These are phyloP conservation scores for Tineola bisselliella DNA, from an alignment of 2,888 invertebrate genomes.

Conservation along the genomic window DNA sequence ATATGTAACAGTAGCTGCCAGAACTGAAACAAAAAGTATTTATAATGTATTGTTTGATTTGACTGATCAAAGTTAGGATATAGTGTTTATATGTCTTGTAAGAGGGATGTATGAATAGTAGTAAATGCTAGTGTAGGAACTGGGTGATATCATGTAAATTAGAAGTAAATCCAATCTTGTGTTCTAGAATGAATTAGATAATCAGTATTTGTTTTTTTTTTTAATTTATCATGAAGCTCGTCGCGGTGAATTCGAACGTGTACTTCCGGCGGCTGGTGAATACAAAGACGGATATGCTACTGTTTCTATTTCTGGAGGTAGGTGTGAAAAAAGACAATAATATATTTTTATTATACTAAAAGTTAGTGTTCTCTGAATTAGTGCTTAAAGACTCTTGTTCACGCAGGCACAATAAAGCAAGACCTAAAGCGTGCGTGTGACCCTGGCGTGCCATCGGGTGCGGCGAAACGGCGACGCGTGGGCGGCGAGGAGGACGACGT, in stretches of 20 bases:
- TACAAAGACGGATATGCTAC: constrained; percentile 75
- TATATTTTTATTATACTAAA: too few species aligned
- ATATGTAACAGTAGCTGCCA: too few species aligned
- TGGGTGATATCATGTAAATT: too few species aligned
- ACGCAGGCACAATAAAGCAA: constrained; percentile 39
- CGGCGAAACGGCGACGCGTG: constrained; percentile 40
- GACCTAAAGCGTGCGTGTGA: constrained; percentile 37
- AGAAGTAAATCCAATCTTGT: too few species aligned
- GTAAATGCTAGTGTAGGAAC: too few species aligned
- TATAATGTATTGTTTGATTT: too few species aligned
- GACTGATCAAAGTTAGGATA: too few species aligned
- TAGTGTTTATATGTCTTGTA: not conserved
- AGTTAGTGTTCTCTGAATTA: too few species aligned
- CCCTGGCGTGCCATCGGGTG: constrained; percentile 20
- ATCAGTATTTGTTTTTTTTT: not conserved
- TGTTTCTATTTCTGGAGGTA: constrained; percentile 71
- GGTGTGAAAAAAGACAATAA: not conserved
- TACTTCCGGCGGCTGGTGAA: constrained; percentile 67
- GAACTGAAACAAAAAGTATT: too few species aligned
- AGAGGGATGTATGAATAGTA: too few species aligned
- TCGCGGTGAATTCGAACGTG: constrained; percentile 73
- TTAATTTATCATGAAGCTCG: constrained; percentile 23
- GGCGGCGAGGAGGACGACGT: constrained; percentile 73
- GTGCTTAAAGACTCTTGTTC: too few species aligned
- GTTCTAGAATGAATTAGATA: too few species aligned